Percentiles rank a stretch among this genome's conserved stretches.
phyloP scores from a whole-genome alignment of 2,113 vertebrate species.

The Tachysurus fulvidraco region DNA sequence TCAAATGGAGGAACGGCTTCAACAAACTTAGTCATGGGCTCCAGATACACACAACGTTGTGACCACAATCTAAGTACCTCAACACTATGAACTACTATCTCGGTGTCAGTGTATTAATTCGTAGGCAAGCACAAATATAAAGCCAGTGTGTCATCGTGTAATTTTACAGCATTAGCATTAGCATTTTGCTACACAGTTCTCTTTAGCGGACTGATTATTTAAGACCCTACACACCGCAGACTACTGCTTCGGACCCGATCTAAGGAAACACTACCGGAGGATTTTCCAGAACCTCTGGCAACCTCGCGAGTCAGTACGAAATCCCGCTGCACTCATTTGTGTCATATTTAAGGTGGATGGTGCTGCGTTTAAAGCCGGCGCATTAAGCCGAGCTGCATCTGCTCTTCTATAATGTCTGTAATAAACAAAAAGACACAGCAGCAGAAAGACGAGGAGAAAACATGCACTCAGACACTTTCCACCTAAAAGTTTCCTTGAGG shows the following conservation, averaged over 20 bases:
- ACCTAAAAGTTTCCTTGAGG: not conserved
- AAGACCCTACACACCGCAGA: not conserved
- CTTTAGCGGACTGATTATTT: not conserved
- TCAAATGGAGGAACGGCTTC: not conserved
- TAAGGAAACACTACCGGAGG: not conserved
- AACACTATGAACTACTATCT: not conserved
- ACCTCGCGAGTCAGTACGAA: not conserved
- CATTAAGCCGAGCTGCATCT: constrained; percentile 8
- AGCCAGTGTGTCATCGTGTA: not conserved
- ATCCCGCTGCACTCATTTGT: not conserved
- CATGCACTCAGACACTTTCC: not conserved
- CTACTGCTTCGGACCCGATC: not conserved
- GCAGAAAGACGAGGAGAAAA: not conserved
- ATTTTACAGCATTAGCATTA: not conserved
- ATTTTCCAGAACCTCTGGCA: not conserved
- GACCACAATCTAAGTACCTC: no score
- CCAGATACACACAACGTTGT: not conserved
- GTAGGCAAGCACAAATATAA: not conserved
- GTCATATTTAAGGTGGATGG: not conserved
- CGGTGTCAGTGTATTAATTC: not conserved
- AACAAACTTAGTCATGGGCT: not conserved
- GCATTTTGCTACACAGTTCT: not conserved
- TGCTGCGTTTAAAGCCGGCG: not conserved
- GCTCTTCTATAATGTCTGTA: constrained; percentile 19
- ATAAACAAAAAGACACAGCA: constrained; percentile 24